Base-by-base conservation (phyloP, 2,888 invertebrate species). In the Toxonevra muliebris region DNA sequence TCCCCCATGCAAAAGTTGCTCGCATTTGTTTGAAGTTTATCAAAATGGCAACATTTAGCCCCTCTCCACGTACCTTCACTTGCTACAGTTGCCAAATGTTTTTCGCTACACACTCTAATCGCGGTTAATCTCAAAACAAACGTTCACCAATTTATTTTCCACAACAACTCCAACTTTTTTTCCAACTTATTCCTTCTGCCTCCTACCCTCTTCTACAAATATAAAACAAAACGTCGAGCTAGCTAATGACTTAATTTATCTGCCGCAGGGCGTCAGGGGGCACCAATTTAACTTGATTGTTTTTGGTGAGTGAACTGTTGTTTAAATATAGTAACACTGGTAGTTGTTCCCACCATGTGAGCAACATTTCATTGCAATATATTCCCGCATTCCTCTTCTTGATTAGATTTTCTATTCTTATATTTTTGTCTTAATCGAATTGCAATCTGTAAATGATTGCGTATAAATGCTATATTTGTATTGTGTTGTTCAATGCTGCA, bases 201-300 rank as follows among this genome's bases (percentile, higher is more conserved):
- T 13, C 42, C 65, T n/a, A n/a, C n/a, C 20, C 53, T 11, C 30
- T 2, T 7, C 30, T 7, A 30, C 2, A 30, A 30, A 30, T 30
- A 30, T 30, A 30, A 30, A 19, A 60, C 68, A 69, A 66, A 70
- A 8, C 61, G 65, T 74, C 79, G 75, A 78, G 76, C 77, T 80
- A 84, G 83, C 85, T 85, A 84, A 84, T 84, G 85, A 85, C 84
- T 84, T 84, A 85, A 84, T 84, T 84, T 85, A 85, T 84, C 85
- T 80, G 81, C 80, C 79, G 80, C 80, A 79, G 82, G 82, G 80
- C 76, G 77, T 80, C 81, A 79, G 77, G 81, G 79, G 78, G 78
- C 80, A 78, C 76, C 77, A 80, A 79, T 78, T 81, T 79, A 82
- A 80, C 79, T 81, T 79, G 76, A 79, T 80, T 80, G 79, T 79